Conservation (phyloP, 2,888 invertebrate species). For the Ornithoptera alexandrae region DNA sequence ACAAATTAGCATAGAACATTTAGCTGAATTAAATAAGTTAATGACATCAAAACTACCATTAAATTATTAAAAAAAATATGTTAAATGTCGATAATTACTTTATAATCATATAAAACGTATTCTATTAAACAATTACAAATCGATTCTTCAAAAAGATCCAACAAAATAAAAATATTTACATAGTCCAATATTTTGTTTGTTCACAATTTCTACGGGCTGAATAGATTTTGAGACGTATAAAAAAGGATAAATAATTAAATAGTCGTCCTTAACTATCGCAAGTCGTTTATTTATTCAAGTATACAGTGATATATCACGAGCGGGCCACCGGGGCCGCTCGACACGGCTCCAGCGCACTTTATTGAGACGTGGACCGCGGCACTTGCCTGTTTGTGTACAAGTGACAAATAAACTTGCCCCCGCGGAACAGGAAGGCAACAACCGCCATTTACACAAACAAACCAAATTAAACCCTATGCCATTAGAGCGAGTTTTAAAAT, state of each 20-base stretch:
- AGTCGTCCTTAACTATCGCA: conserved; percentile 47
- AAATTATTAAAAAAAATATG: neutral
- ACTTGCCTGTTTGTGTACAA: conserved; percentile 40
- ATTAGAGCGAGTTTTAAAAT: conserved; percentile 23
- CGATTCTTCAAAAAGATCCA: conserved; percentile 6
- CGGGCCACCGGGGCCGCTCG: conserved; percentile 53
- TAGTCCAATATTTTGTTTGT: conserved; percentile 28
- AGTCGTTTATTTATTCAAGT: conserved; percentile 54
- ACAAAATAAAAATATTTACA: conserved; percentile 22
- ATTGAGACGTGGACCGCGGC: conserved; percentile 53
- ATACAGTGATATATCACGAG: conserved; percentile 51
- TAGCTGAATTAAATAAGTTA: too few relatives aligned
- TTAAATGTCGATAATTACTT: neutral
- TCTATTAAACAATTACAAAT: neutral
- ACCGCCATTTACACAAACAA: conserved; percentile 16
- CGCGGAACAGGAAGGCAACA: conserved; percentile 33
- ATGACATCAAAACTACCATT: too few relatives aligned
- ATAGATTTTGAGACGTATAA: conserved; percentile 33
- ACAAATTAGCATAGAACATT: too few relatives aligned
- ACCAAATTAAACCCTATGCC: conserved; percentile 31
- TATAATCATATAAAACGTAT: neutral
- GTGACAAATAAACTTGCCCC: conserved; percentile 42
- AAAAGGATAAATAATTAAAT: conserved; percentile 46
- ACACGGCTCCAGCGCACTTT: conserved; percentile 45
- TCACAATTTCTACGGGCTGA: conserved; percentile 21